phyloP scores from a whole-genome alignment of 2,888 invertebrate species.

The Cotesia congregata region DNA sequence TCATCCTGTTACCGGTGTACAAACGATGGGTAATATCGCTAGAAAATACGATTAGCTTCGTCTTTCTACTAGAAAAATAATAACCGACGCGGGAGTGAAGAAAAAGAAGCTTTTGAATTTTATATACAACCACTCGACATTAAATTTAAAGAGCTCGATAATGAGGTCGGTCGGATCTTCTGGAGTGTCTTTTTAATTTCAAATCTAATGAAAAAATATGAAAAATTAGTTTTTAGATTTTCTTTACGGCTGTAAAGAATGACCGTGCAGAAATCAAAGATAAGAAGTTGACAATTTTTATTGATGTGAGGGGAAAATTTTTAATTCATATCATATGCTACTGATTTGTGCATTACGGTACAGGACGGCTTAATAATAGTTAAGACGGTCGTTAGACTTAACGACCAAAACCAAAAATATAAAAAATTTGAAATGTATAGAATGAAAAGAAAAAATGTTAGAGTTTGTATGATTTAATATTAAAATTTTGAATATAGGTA shows the following conservation, averaged over 20 bases:
- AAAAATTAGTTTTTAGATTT: not conserved
- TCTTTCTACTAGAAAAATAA: constrained; percentile 22
- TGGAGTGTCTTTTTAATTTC: not conserved
- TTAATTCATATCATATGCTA: not conserved
- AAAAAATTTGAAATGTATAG: not conserved
- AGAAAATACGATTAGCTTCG: constrained; percentile 42
- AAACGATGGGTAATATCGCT: constrained; percentile 35
- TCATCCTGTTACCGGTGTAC: constrained; percentile 26
- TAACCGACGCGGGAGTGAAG: constrained; percentile 6
- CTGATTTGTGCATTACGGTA: not conserved
- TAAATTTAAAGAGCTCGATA: constrained; percentile 9
- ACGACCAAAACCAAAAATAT: not conserved
- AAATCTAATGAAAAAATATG: not conserved
- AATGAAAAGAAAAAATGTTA: not conserved
- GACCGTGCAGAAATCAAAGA: not conserved
- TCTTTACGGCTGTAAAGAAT: not conserved
- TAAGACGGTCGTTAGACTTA: not conserved
- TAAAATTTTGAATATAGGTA: not conserved
- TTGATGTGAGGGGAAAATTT: not conserved
- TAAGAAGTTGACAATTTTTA: not conserved
- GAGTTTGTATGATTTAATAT: not conserved
- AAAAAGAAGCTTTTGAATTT: constrained; percentile 14
- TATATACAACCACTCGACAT: not conserved
- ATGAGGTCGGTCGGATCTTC: constrained; percentile 1
- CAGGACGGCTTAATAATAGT: not conserved